Evolutionary conservation across 2,888 invertebrate species (phyloP), one percentile per base, ranked within the genome.

Genomic region (Caenorhabditis panamensis): DNA sequence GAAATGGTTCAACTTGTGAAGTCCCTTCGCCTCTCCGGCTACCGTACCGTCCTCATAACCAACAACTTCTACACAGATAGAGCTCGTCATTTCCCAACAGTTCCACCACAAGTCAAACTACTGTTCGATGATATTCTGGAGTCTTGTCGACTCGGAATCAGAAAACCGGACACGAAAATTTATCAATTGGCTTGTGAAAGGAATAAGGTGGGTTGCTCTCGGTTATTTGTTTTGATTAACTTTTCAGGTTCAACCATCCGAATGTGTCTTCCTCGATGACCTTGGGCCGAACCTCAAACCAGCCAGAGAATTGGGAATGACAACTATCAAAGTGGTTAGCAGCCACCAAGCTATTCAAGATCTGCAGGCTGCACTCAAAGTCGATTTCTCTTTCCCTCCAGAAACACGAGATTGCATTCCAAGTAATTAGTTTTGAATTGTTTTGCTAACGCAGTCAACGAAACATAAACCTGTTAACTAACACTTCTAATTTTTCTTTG

Each of bases 1-100:
- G 76, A 81, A 22, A 83, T 83, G 83, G 62, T 75, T 36, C 37
- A 67, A 28, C 64, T 81, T 11, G 56, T 83, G 4, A 79, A 79
- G 53, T 68, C 80, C 71, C 88, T 92, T 1, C 85, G 90, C 53
- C 89, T 91, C 0, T 90, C 91, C 63, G 92, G 92, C 9, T 84
- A 92, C 63, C 91, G 92, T 81, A 91, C 92, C 1, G 92, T 91
- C 5, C 86, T 92, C 6, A 90, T 92, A 11, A 92, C 92, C 20
- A 92, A 92, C 86, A 92, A 92, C 88, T 92, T 84, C 54, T 89
- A 62, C 53, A 36, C 76, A 8, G 90, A 90, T 73, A 82, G 88
- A 16, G 85, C 92, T 16, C 83, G 78, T 31, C 77, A 67, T 9
- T 9, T 71, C 24, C 85, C 84, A 0, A 89, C 89, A 0, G 62